Percentiles rank a stretch among this genome's conserved stretches.
Evolutionary conservation across 1,140 invertebrate species (phyloP).

Genomic region (Drosophila paulistorum): DNA sequence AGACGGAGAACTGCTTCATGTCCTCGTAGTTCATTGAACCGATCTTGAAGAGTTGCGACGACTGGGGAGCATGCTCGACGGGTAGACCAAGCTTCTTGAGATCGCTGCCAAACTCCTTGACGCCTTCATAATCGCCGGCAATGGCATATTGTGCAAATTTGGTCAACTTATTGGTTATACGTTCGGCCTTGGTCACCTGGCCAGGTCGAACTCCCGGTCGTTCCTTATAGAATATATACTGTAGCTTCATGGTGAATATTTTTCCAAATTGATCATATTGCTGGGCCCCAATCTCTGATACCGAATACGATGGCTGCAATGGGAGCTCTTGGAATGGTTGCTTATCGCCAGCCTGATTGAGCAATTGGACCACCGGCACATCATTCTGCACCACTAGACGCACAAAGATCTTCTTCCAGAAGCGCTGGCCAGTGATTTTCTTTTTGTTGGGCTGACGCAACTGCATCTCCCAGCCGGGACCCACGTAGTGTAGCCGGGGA

Average conservation of each 20-base stretch:
- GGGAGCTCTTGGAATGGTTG: slow-evolving; percentile 97
- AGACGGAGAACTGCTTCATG: slow-evolving; percentile 94
- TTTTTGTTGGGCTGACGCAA: slow-evolving; percentile 98
- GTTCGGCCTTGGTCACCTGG: slow-evolving; percentile 96
- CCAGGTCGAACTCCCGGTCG: slow-evolving; percentile 97
- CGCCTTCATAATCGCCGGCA: slow-evolving; percentile 95
- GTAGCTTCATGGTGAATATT: slow-evolving; percentile 99
- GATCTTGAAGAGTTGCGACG: slow-evolving; percentile 98
- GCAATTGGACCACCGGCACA: slow-evolving; percentile 93
- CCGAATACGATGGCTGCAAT: slow-evolving; percentile 95
- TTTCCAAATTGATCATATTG: slow-evolving; percentile 99
- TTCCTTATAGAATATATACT: slow-evolving; percentile 99
- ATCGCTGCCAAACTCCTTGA: slow-evolving; percentile 96
- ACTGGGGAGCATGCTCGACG: slow-evolving; percentile 98
- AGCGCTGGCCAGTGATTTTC: slow-evolving; percentile 97
- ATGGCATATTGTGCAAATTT: slow-evolving; percentile 97
- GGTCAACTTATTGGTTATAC: slow-evolving; percentile 94
- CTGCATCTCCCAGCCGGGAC: slow-evolving; percentile 98
- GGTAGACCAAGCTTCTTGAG: slow-evolving; percentile 96
- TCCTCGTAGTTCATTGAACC: slow-evolving; percentile 95
- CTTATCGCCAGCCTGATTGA: slow-evolving; percentile 92
- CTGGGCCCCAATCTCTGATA: slow-evolving; percentile 96
- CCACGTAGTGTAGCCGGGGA: slow-evolving; percentile 90
- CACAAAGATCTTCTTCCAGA: slow-evolving; percentile 99
- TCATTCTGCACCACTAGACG: slow-evolving; percentile 91